phyloP scores from a whole-genome alignment of 35 echinoderm and acorn worm species.

The Apostichopus japonicus region DNA sequence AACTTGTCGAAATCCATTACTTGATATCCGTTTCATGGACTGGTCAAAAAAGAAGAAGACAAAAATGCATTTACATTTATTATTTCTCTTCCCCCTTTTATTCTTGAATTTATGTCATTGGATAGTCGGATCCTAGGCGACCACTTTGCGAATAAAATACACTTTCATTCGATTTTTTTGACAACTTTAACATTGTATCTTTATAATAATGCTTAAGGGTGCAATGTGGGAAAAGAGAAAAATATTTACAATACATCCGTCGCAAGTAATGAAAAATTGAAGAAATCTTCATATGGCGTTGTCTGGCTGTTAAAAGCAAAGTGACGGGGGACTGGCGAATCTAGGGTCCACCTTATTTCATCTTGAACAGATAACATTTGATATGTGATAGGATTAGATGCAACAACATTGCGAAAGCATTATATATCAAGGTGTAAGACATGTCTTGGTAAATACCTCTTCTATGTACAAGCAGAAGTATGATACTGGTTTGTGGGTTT shows the following conservation, averaged over 20 bases:
- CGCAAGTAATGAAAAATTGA: not conserved
- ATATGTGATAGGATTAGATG: not conserved
- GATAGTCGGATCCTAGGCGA: not conserved
- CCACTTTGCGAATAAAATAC: constrained; percentile 4
- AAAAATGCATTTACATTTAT: constrained; percentile 27
- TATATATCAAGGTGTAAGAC: too few relatives aligned
- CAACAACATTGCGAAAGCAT: too few relatives aligned
- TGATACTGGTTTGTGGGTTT: too few relatives aligned
- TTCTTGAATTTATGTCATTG: not conserved
- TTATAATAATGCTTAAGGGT: not conserved
- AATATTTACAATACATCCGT: not conserved
- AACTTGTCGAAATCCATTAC: constrained; percentile 54
- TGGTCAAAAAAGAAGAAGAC: constrained; percentile 13
- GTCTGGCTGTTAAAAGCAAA: not conserved
- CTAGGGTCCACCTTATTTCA: not conserved
- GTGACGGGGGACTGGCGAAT: not conserved
- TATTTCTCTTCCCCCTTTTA: not conserved
- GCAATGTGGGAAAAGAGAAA: not conserved
- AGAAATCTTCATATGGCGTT: not conserved
- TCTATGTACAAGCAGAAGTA: too few relatives aligned
- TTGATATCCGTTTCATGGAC: constrained; percentile 23
- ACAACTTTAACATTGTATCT: not conserved
- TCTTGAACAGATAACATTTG: not conserved
- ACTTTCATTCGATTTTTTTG: not conserved
- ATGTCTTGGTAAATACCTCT: too few relatives aligned